Evolutionary conservation across 2,888 invertebrate genomes (phyloP).

Genomic region (Andrena dorsata): DNA sequence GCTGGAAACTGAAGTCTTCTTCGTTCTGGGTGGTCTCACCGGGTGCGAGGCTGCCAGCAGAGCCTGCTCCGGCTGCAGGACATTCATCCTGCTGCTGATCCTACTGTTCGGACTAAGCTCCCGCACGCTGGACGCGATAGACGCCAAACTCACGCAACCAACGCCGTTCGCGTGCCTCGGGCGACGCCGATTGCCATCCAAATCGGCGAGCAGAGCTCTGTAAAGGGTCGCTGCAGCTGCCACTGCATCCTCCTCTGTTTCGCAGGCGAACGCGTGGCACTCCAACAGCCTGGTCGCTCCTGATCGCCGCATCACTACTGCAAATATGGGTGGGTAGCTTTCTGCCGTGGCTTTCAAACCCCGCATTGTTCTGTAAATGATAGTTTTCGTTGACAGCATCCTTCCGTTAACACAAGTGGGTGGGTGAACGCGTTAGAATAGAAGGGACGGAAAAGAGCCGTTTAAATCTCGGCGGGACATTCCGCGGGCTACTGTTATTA

Average conservation of each 20-base stretch:
- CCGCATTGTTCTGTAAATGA: slow-evolving; percentile 82
- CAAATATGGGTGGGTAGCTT: slow-evolving; percentile 93
- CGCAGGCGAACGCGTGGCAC: slow-evolving; percentile 96
- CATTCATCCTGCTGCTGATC: slow-evolving; percentile 66
- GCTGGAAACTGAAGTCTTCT: slow-evolving; percentile 87
- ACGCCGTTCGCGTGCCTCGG: slow-evolving; percentile 90
- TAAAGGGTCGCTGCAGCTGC: slow-evolving; percentile 96
- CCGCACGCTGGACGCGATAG: slow-evolving; percentile 79
- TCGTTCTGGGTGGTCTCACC: slow-evolving; percentile 91
- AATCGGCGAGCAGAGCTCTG: slow-evolving; percentile 91
- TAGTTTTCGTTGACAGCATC: neutral
- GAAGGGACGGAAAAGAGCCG: no score
- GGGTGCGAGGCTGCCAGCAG: slow-evolving; percentile 84
- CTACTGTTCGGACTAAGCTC: slow-evolving; percentile 75
- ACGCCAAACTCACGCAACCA: slow-evolving; percentile 91
- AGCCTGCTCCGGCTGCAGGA: slow-evolving; percentile 49
- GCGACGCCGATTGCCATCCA: slow-evolving; percentile 86
- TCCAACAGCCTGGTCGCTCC: slow-evolving; percentile 92
- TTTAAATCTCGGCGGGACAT: no score
- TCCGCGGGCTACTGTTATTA: no score
- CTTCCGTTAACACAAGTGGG: neutral
- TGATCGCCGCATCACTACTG: slow-evolving; percentile 94
- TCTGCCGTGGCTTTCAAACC: slow-evolving; percentile 81
- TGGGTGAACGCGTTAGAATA: neutral
- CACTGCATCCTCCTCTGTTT: slow-evolving; percentile 95